Evolutionary conservation across 35 echinoderm and acorn worm species (phyloP).

Genomic region (Stichopus chloronotus): DNA sequence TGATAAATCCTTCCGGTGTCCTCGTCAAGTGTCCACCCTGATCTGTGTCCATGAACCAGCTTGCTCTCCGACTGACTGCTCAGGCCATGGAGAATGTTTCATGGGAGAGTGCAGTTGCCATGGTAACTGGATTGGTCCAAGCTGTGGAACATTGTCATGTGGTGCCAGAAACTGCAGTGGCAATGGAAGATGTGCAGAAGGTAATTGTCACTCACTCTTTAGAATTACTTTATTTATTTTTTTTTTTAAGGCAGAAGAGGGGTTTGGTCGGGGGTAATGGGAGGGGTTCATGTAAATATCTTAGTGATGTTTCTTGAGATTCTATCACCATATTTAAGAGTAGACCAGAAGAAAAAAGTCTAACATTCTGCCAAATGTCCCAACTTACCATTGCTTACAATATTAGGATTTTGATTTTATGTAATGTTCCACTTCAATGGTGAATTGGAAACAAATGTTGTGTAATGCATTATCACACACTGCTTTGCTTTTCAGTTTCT

Average conservation of each 20-base stretch:
- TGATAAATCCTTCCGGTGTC: constrained; percentile 64
- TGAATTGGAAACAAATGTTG: too few species aligned
- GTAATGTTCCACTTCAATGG: too few species aligned
- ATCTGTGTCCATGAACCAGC: constrained; percentile 89
- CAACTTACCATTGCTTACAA: too few species aligned
- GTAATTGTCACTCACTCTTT: not conserved
- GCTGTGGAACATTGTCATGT: constrained; percentile 74
- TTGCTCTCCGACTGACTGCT: constrained; percentile 77
- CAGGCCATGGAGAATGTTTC: constrained; percentile 83
- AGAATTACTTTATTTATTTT: not conserved
- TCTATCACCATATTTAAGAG: too few species aligned
- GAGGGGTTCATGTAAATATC: too few species aligned
- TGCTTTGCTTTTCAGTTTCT: too few species aligned
- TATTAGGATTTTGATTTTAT: too few species aligned
- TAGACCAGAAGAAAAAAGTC: too few species aligned
- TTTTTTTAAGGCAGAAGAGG: not conserved
- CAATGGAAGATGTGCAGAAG: constrained; percentile 16
- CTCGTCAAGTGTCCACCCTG: constrained; percentile 84
- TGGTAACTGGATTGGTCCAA: constrained; percentile 81
- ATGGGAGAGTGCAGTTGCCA: constrained; percentile 82
- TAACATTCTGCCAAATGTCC: too few species aligned
- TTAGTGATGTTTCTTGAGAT: too few species aligned
- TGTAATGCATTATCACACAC: too few species aligned
- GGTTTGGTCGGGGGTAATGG: too few species aligned
- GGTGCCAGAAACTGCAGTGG: constrained; percentile 38